Conservation (phyloP, 2,113 vertebrate species). For the Myiozetetes cayanensis region DNA sequence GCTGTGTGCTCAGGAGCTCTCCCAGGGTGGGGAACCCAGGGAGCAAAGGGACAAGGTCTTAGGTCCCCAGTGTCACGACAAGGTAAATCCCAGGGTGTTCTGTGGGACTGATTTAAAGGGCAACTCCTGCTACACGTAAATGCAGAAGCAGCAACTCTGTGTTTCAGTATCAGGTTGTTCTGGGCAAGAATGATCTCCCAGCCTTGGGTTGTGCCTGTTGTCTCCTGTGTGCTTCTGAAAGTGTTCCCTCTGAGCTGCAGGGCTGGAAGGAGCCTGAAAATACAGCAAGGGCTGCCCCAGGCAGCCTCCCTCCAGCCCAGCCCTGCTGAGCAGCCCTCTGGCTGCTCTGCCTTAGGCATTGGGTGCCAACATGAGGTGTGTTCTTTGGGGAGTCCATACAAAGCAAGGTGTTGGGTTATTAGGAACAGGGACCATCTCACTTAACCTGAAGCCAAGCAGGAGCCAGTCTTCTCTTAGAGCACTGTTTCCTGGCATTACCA, state of each 20-base stretch:
- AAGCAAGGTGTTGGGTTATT: not conserved
- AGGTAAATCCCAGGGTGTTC: not conserved
- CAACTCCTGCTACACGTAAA: not conserved
- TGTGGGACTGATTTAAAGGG: not conserved
- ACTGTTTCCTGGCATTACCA: not conserved
- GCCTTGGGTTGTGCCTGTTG: not conserved
- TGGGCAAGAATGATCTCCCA: not conserved
- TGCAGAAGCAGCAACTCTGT: not conserved
- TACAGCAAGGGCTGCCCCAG: not conserved
- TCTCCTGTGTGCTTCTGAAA: not conserved
- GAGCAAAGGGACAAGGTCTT: not conserved
- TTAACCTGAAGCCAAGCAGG: not conserved
- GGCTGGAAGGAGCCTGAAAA: not conserved
- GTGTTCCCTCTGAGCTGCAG: not conserved
- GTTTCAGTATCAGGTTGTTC: not conserved
- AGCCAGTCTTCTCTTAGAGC: not conserved
- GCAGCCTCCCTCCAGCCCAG: not conserved
- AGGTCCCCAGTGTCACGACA: accelerated
- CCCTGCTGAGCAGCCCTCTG: not conserved
- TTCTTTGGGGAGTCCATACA: not conserved
- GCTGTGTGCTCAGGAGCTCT: not conserved
- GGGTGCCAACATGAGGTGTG: not conserved
- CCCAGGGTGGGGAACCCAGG: not conserved
- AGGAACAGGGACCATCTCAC: not conserved
- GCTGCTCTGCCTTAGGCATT: not conserved